These are phyloP conservation scores for Atopsyche davidsoni DNA, from an alignment of 1,140 invertebrate genomes.

Conservation along the genomic window DNA sequence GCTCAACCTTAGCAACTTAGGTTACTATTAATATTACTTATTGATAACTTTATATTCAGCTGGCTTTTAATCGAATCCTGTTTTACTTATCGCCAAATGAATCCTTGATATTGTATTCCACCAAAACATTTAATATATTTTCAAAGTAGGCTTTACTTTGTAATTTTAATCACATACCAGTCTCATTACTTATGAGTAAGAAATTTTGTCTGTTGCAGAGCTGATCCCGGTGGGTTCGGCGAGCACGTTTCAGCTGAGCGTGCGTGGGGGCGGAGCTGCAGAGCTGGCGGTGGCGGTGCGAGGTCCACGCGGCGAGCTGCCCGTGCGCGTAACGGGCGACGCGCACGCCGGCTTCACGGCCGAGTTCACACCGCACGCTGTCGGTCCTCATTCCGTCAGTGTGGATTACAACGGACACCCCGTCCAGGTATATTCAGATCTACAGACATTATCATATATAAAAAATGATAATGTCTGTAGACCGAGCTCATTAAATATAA, in stretches of 20 bases:
- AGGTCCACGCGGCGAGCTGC: constrained; percentile 71
- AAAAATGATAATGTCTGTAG: neutral
- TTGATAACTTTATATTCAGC: no score
- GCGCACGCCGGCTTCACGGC: constrained; percentile 79
- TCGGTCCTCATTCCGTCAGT: constrained; percentile 83
- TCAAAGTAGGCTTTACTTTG: no score
- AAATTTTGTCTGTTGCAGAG: no score
- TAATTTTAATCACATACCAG: no score
- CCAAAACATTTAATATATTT: no score
- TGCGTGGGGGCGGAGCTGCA: constrained; percentile 77
- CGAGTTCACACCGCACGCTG: constrained; percentile 84
- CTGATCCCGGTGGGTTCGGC: constrained; percentile 81
- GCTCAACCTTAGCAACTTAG: constrained; percentile 63
- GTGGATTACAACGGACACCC: constrained; percentile 88
- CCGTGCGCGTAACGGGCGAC: constrained; percentile 84
- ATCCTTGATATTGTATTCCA: constrained; percentile 9
- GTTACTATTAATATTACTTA: constrained; percentile 14
- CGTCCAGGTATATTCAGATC: constrained; percentile 56
- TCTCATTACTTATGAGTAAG: no score
- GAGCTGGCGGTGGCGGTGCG: constrained; percentile 84
- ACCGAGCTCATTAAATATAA: neutral
- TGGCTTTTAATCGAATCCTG: no score
- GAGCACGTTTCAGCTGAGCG: constrained; percentile 83
- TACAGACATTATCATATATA: neutral
- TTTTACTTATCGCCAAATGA: neutral